These are phyloP conservation scores for Tragelaphus imberbis DNA, from an alignment of 2,113 vertebrate species.

Conservation along the genomic window DNA sequence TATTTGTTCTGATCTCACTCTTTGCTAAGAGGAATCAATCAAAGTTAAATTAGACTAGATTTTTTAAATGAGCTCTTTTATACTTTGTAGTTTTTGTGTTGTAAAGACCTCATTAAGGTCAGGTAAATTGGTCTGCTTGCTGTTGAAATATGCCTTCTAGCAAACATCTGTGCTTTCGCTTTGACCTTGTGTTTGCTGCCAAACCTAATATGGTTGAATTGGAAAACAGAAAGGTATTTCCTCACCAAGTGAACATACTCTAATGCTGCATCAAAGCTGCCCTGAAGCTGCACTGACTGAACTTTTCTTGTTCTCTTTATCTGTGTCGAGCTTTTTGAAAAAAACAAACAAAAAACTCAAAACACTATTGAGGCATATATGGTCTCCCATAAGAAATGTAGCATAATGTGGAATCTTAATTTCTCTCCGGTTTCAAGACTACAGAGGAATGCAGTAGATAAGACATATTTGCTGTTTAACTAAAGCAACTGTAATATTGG, in stretches of 20 bases:
- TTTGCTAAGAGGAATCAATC: slow-evolving; percentile 27
- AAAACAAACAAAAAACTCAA: neutral
- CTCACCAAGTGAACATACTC: slow-evolving; percentile 75
- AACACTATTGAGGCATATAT: slow-evolving; percentile 70
- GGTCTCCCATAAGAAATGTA: slow-evolving; percentile 78
- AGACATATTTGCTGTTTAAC: slow-evolving; percentile 76
- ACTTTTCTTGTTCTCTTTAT: slow-evolving; percentile 76
- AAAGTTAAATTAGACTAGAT: slow-evolving; percentile 47
- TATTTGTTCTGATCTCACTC: slow-evolving; percentile 35
- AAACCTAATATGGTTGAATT: slow-evolving; percentile 77
- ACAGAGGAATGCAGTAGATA: slow-evolving; percentile 81
- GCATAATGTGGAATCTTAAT: slow-evolving; percentile 78
- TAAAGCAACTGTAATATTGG: slow-evolving; percentile 78
- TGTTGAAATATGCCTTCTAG: slow-evolving; percentile 79
- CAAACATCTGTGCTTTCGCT: slow-evolving; percentile 79
- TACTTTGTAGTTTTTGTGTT: slow-evolving; percentile 54
- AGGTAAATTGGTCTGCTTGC: slow-evolving; percentile 77
- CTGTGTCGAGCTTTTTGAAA: slow-evolving; percentile 54
- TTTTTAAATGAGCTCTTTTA: slow-evolving; percentile 55
- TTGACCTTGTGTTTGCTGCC: slow-evolving; percentile 79
- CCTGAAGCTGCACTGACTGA: slow-evolving; percentile 79
- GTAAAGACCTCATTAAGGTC: slow-evolving; percentile 60
- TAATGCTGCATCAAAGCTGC: slow-evolving; percentile 81
- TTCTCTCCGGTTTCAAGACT: slow-evolving; percentile 79
- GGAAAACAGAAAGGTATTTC: slow-evolving; percentile 71